These are phyloP conservation scores for Oscheius sp. DNA, from an alignment of 1,140 invertebrate genomes.

Conservation along the genomic window DNA sequence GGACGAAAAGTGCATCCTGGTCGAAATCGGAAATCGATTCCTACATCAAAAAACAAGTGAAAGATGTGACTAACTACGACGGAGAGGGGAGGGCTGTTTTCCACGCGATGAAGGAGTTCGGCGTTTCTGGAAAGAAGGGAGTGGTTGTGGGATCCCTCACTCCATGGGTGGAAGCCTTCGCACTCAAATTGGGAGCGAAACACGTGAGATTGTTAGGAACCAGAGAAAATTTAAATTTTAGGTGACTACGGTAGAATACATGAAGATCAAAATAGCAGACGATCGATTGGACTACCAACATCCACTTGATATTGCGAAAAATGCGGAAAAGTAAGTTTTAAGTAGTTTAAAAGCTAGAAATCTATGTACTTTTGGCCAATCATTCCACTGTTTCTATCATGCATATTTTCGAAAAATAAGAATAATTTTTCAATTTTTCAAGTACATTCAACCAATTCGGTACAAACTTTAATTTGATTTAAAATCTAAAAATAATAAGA, in stretches of 20 bases:
- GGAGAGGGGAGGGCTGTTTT: neutral
- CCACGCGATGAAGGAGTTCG: neutral
- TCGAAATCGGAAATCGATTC: neutral
- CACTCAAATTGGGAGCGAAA: neutral
- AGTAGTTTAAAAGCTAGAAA: too few relatives aligned
- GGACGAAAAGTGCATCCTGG: neutral
- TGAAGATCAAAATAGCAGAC: neutral
- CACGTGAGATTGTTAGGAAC: too few relatives aligned
- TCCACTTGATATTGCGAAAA: neutral
- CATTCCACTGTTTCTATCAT: too few relatives aligned
- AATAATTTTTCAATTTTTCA: too few relatives aligned
- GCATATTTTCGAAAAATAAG: too few relatives aligned
- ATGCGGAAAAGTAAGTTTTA: neutral
- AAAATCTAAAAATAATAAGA: too few relatives aligned
- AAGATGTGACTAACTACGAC: neutral
- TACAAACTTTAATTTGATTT: too few relatives aligned
- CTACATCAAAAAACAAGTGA: neutral
- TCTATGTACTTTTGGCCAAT: too few relatives aligned
- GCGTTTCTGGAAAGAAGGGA: neutral
- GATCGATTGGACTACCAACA: neutral
- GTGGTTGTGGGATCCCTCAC: neutral
- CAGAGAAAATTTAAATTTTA: too few relatives aligned
- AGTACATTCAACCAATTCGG: too few relatives aligned
- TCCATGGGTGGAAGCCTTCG: neutral
- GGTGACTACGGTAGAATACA: neutral